Conservation (phyloP, 2,888 invertebrate species). For the Isoperla grammatica region DNA sequence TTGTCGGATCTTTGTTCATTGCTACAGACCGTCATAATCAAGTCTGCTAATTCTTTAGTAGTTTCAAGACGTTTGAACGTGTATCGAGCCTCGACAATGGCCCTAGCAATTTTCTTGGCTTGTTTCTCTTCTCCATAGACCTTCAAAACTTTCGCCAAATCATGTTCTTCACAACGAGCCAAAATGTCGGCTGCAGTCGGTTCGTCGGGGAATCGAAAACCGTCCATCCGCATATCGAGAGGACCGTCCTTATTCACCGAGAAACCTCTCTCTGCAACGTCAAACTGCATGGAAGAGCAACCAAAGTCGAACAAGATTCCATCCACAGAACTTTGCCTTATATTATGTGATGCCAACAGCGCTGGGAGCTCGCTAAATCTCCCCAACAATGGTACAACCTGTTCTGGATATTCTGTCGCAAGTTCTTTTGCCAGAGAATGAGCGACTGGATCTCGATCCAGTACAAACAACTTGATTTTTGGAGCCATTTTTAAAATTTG, state of each 20-base stretch:
- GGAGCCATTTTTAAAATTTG: slow-evolving; percentile 62
- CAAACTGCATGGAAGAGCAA: slow-evolving; percentile 93
- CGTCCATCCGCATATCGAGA: slow-evolving; percentile 95
- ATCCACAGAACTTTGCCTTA: slow-evolving; percentile 67
- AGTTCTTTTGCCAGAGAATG: slow-evolving; percentile 61
- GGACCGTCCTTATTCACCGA: slow-evolving; percentile 78
- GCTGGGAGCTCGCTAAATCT: slow-evolving; percentile 79
- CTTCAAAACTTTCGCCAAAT: slow-evolving; percentile 78
- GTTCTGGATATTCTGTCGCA: slow-evolving; percentile 59
- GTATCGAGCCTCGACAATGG: slow-evolving; percentile 77
- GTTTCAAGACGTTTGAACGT: slow-evolving; percentile 70
- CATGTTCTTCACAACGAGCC: slow-evolving; percentile 68
- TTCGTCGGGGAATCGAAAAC: slow-evolving; percentile 58
- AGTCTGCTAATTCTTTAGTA: slow-evolving; percentile 72
- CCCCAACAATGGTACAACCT: slow-evolving; percentile 75
- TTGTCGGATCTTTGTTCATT: slow-evolving; percentile 59
- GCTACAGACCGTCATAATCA: slow-evolving; percentile 59
- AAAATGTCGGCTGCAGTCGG: slow-evolving; percentile 86
- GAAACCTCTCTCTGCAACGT: slow-evolving; percentile 76
- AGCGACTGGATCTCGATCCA: slow-evolving; percentile 86
- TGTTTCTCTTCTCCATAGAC: slow-evolving; percentile 87
- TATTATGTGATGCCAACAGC: slow-evolving; percentile 53
- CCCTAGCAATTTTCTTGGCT: slow-evolving; percentile 79
- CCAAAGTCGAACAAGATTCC: slow-evolving; percentile 90
- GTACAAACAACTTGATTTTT: slow-evolving; percentile 63